These are phyloP conservation scores for Chaunax sp. DNA, from an alignment of 2,797 vertebrate species.

Conservation along the genomic window DNA sequence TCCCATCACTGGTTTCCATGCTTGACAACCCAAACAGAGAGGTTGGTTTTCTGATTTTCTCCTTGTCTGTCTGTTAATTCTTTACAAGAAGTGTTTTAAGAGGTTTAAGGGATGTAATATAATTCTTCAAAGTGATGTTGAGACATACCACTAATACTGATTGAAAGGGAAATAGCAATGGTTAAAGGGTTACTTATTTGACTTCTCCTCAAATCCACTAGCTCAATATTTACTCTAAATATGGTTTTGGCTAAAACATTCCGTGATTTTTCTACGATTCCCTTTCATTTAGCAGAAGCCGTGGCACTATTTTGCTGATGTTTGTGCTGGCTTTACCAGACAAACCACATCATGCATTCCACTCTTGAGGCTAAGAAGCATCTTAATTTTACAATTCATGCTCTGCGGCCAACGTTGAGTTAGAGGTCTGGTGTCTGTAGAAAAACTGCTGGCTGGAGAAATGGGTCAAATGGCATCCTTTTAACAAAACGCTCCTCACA, in stretches of 20 bases:
- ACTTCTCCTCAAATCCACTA: constrained; percentile 43
- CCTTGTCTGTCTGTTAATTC: not conserved
- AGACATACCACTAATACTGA: constrained; percentile 13
- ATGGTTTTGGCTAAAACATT: constrained; percentile 38
- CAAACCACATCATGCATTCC: constrained; percentile 66
- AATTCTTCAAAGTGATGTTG: constrained; percentile 21
- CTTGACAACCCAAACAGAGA: constrained; percentile 95
- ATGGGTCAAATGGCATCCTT: constrained; percentile 37
- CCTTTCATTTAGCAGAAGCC: constrained; percentile 59
- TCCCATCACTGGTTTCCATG: constrained; percentile 92
- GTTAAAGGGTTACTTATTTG: constrained; percentile 16
- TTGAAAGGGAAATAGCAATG: constrained; percentile 35
- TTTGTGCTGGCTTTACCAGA: constrained; percentile 55
- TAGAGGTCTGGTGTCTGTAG: constrained; percentile 23
- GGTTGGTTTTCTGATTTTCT: constrained; percentile 73
- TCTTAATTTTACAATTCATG: constrained; percentile 63
- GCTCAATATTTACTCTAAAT: constrained; percentile 63
- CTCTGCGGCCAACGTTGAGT: constrained; percentile 42
- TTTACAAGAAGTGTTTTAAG: constrained; percentile 24
- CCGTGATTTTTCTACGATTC: constrained; percentile 46
- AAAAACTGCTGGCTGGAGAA: constrained; percentile 35
- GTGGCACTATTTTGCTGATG: constrained; percentile 60
- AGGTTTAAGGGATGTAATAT: constrained; percentile 35
- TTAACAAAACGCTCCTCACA: constrained; percentile 2
- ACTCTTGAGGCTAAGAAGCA: constrained; percentile 25